Evolutionary conservation across 1,140 invertebrate species (phyloP).

Genomic region (Drosophila bipectinata): DNA sequence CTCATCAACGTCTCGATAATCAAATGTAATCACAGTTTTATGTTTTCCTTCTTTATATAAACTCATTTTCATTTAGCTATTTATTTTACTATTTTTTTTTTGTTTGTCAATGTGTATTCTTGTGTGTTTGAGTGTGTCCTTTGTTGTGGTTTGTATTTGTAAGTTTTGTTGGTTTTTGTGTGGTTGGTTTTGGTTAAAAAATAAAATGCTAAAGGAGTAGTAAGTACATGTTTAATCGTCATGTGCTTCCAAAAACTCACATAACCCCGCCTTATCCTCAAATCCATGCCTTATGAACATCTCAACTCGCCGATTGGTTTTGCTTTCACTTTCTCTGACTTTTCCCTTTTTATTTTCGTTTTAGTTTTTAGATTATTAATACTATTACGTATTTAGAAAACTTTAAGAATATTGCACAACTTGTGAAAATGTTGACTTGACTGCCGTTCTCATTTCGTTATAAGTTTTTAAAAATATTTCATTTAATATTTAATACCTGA

Average conservation of each 20-base stretch:
- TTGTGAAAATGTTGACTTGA: slow-evolving; percentile 68
- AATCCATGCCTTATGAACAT: slow-evolving; percentile 71
- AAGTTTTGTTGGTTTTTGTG: slow-evolving; percentile 33
- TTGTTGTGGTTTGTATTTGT: slow-evolving; percentile 41
- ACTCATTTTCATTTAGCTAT: slow-evolving; percentile 82
- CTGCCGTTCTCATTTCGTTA: slow-evolving; percentile 54
- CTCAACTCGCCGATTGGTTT: slow-evolving; percentile 34
- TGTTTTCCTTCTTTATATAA: slow-evolving; percentile 83
- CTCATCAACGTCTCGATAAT: slow-evolving; percentile 70
- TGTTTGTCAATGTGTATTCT: slow-evolving; percentile 25
- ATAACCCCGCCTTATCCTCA: slow-evolving; percentile 36
- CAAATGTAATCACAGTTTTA: slow-evolving; percentile 83
- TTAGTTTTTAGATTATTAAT: slow-evolving; percentile 61
- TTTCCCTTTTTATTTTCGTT: slow-evolving; percentile 23
- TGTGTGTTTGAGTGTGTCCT: slow-evolving; percentile 26
- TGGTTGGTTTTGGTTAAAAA: slow-evolving; percentile 35
- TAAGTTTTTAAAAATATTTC: slow-evolving; percentile 75
- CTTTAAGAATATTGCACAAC: slow-evolving; percentile 82
- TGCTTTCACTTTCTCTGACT: slow-evolving; percentile 6
- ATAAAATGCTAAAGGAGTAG: slow-evolving; percentile 40
- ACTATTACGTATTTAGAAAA: slow-evolving; percentile 82
- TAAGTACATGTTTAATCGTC: slow-evolving; percentile 48
- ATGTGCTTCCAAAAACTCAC: slow-evolving; percentile 74
- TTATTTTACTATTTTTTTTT: slow-evolving; percentile 75
- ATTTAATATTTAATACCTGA: slow-evolving; percentile 79